Percentiles rank a stretch among this genome's conserved stretches.
Conservation (phyloP, 1,140 invertebrate species). For the Bombus difficillimus region DNA sequence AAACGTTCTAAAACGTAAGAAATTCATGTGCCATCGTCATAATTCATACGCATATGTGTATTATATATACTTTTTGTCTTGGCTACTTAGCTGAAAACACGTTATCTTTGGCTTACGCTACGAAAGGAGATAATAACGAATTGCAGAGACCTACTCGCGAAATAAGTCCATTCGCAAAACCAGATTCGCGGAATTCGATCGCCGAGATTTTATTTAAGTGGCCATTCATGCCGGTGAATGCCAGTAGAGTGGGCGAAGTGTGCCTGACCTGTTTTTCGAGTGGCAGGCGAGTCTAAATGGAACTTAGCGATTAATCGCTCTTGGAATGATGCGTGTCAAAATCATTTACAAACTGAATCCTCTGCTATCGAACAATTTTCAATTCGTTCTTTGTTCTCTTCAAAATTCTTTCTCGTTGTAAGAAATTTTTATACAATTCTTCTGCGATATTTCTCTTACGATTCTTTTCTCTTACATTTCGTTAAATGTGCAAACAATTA, state of each 20-base stretch:
- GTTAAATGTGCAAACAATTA: neutral
- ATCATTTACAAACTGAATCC: neutral
- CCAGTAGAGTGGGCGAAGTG: constrained; percentile 36
- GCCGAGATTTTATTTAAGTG: constrained; percentile 41
- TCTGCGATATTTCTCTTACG: neutral
- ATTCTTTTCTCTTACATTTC: neutral
- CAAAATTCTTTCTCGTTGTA: neutral
- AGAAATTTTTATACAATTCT: neutral
- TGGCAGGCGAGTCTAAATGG: constrained; percentile 3
- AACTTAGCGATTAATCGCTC: constrained; percentile 21
- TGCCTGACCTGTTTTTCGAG: constrained; percentile 57
- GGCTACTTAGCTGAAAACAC: neutral
- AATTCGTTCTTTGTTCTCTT: neutral
- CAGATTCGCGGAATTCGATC: constrained; percentile 42
- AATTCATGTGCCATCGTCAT: too few species aligned
- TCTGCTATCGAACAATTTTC: neutral
- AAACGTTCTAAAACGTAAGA: neutral
- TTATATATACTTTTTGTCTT: neutral
- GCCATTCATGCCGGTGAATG: constrained; percentile 38
- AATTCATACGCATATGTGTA: neutral
- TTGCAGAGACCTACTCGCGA: too few species aligned
- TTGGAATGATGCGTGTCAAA: neutral
- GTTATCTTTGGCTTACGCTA: constrained; percentile 8
- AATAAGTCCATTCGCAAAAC: neutral
- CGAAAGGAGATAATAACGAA: constrained; percentile 22